phyloP scores from a whole-genome alignment of 2,113 vertebrate genomes.

The Aviceda subcristata region DNA sequence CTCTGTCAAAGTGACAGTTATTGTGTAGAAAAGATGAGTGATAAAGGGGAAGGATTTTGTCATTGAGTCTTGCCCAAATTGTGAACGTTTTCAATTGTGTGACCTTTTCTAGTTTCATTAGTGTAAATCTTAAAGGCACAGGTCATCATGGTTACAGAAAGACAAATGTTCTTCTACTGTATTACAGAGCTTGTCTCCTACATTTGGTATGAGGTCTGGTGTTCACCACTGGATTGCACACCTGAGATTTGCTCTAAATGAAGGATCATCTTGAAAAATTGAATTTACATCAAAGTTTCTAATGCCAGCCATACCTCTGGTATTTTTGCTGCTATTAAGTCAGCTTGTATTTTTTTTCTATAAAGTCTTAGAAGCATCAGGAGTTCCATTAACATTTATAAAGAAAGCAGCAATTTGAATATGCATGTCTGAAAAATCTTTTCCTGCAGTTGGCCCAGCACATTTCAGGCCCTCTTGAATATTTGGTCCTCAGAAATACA shows the following conservation, averaged over 20 bases:
- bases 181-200: background rate
- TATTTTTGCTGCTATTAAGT: background rate
- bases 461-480: background rate
- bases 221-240: background rate
- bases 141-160: background rate
- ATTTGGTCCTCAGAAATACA: background rate
- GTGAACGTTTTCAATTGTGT: background rate
- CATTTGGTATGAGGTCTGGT: background rate
- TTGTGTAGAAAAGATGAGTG: background rate
- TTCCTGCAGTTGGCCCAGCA: background rate
- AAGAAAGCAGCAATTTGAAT: background rate
- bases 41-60: background rate
- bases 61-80: constrained; percentile 2
- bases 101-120: constrained; percentile 57
- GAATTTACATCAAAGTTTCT: background rate
- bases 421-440: background rate
- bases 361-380: background rate
- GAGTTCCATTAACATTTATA: background rate
- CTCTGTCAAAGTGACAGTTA: constrained; percentile 1
- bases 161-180: background rate
- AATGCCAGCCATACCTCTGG: background rate
- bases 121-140: background rate
- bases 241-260: background rate
- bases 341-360: background rate
- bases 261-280: background rate